Base-by-base conservation (phyloP, 2,888 invertebrate species). In the Lepidocyrtinus sp. region DNA sequence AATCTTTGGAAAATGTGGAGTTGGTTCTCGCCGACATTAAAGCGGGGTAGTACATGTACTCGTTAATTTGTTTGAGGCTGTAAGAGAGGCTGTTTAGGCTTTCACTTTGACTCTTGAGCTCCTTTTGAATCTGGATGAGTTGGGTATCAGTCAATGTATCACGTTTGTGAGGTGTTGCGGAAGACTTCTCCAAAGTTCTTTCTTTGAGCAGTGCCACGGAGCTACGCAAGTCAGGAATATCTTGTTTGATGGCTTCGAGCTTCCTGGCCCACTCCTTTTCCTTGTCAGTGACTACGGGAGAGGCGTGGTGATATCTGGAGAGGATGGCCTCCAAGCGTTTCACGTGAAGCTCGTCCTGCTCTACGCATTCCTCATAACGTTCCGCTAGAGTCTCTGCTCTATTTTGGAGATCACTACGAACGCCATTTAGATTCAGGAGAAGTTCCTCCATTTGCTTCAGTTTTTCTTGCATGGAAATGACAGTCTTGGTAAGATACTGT, bases 251-350 rank as follows among this genome's bases (percentile, higher is more conserved):
- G n/a, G 63, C 59, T 61, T 82, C 71, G 21, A 84, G 62, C 7
- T 45, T 70, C 24, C 75, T 79, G 1, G 63, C 55, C 84, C 83
- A 83, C 45, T 75, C 70, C 63, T 82, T 82, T 70, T 85, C 85
- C 55, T 85, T 76, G 50, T 82, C 82, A 9, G 85, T 85, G 0
- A 82, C 65, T 9, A 82, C 81, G 2, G 85, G 85, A 15, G 81
- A 76, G 0, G 79, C 65, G 25, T 80, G 82, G 36, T 83, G 83
- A 55, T 83, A 83, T 24, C 79, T 72, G 64, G 75, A 69, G 7
- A 85, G 61, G 24, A 81, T 71, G 1, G 45, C 69, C 46, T 85
- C 83, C 72, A 85, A 64, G 27, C 83, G 65, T 68, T 81, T 82
- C n/a, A 74, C 72, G 50, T 79, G 77, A 5, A 71, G 27, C 71